Conservation (phyloP, 2,888 invertebrate genomes). For the Tricholauxania praeusta region DNA sequence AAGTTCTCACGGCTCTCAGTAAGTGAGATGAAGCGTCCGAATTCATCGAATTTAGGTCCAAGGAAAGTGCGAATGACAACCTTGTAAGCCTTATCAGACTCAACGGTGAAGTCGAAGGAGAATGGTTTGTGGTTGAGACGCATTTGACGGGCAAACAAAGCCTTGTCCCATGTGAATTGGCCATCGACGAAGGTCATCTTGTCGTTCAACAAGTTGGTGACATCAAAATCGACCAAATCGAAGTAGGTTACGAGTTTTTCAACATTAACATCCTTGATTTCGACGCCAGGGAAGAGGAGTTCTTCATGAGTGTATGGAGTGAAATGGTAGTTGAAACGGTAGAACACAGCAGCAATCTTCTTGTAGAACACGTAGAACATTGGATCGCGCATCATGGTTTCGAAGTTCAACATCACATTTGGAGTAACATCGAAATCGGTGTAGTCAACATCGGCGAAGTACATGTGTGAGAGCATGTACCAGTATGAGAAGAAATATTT, state of each 20-base stretch:
- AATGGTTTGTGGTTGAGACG: slow-evolving; percentile 77
- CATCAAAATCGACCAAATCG: slow-evolving; percentile 76
- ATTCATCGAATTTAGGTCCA: slow-evolving; percentile 77
- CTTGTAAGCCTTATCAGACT: slow-evolving; percentile 72
- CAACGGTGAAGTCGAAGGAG: slow-evolving; percentile 71
- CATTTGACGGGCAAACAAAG: slow-evolving; percentile 72
- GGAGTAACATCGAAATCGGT: slow-evolving; percentile 62
- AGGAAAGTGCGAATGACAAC: slow-evolving; percentile 76
- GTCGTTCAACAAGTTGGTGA: slow-evolving; percentile 73
- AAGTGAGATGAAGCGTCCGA: slow-evolving; percentile 72
- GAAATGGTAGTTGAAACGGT: slow-evolving; percentile 72
- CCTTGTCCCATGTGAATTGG: slow-evolving; percentile 58
- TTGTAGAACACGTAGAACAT: slow-evolving; percentile 77
- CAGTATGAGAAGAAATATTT: slow-evolving; percentile 51
- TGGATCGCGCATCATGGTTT: slow-evolving; percentile 78
- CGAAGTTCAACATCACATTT: slow-evolving; percentile 74
- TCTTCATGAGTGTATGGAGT: slow-evolving; percentile 74
- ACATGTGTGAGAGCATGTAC: slow-evolving; percentile 46
- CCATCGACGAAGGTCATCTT: slow-evolving; percentile 69
- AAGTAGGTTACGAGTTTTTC: slow-evolving; percentile 80
- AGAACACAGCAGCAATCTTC: slow-evolving; percentile 72
- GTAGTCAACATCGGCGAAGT: slow-evolving; percentile 47
- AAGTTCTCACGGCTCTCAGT: slow-evolving; percentile 74
- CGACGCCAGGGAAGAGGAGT: slow-evolving; percentile 73
- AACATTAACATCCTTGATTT: slow-evolving; percentile 73